Conservation (phyloP, 2,113 vertebrate species). For the Mustela lutreola region DNA sequence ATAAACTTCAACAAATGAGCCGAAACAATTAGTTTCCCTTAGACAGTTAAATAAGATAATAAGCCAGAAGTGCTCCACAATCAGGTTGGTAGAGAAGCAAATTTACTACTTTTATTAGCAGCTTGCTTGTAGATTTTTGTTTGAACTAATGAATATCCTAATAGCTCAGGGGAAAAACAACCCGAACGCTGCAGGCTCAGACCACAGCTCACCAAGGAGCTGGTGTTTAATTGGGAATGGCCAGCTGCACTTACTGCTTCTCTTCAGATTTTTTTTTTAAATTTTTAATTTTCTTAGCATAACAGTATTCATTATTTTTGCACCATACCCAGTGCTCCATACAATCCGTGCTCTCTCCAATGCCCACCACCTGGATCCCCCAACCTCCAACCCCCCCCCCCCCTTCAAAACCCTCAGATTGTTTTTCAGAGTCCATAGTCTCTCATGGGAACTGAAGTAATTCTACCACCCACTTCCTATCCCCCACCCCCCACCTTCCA, state of each 20-base stretch:
- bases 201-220: background rate
- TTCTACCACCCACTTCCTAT: background rate
- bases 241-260: background rate
- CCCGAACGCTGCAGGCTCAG: background rate
- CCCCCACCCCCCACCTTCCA: background rate
- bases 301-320: too few relatives aligned
- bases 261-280: background rate
- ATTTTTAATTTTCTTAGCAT: too few relatives aligned
- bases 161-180: background rate
- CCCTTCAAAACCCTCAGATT: too few relatives aligned
- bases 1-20: slow-evolving; percentile 64
- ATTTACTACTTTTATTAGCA: slow-evolving; percentile 45
- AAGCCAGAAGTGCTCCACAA: background rate
- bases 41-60: slow-evolving; percentile 65
- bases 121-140: slow-evolving; percentile 62
- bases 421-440: too few relatives aligned
- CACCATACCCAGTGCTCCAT: too few relatives aligned
- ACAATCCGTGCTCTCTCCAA: too few relatives aligned
- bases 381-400: too few relatives aligned
- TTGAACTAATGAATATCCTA: slow-evolving; percentile 33
- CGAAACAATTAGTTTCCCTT: slow-evolving; percentile 64
- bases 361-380: too few relatives aligned
- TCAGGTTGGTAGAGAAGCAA: slow-evolving; percentile 34
- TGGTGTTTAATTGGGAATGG: background rate
- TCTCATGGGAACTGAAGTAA: background rate